A percentile compares a stretch with the other conserved stretches of the same genome.
These are phyloP conservation scores for Danaus chrysippus DNA, from an alignment of 2,888 invertebrate genomes.

Conservation along the genomic window DNA sequence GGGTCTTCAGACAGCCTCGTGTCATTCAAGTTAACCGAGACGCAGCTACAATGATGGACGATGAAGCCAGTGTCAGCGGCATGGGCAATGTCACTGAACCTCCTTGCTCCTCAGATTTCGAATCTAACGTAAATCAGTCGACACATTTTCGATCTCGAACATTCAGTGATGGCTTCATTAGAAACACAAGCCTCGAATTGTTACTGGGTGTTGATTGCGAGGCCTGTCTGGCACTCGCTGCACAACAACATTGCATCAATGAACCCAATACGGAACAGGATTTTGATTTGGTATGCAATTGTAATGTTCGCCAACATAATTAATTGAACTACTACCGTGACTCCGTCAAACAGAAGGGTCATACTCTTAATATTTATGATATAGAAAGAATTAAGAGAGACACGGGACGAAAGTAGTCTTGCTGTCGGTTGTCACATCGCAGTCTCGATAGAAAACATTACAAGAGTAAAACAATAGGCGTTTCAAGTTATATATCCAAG, in stretches of 20 bases:
- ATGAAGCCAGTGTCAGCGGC: constrained; percentile 43
- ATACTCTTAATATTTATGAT: constrained; percentile 70
- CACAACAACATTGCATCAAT: constrained; percentile 61
- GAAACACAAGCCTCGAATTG: constrained; percentile 73
- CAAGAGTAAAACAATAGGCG: constrained; percentile 70
- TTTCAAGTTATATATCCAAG: constrained; percentile 72
- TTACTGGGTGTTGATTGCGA: constrained; percentile 75
- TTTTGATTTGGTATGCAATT: constrained; percentile 71
- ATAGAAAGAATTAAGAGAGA: constrained; percentile 69
- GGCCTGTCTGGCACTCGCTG: constrained; percentile 69
- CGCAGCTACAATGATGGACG: constrained; percentile 74
- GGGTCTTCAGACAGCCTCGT: constrained; percentile 67
- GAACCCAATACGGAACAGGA: constrained; percentile 66
- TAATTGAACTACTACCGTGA: constrained; percentile 64
- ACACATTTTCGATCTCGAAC: constrained; percentile 71
- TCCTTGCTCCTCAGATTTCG: constrained; percentile 49
- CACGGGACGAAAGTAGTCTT: constrained; percentile 56
- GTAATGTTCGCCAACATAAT: constrained; percentile 69
- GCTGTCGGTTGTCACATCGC: constrained; percentile 63
- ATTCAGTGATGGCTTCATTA: constrained; percentile 73
- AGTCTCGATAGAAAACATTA: constrained; percentile 72
- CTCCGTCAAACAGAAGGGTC: constrained; percentile 56
- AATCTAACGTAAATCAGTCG: constrained; percentile 50
- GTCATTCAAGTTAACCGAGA: constrained; percentile 75
- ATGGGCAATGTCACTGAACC: constrained; percentile 33